A percentile compares a stretch with the other conserved stretches of the same genome.
These are phyloP conservation scores for Solen grandis DNA, from an alignment of 1,140 invertebrate species.

Conservation along the genomic window DNA sequence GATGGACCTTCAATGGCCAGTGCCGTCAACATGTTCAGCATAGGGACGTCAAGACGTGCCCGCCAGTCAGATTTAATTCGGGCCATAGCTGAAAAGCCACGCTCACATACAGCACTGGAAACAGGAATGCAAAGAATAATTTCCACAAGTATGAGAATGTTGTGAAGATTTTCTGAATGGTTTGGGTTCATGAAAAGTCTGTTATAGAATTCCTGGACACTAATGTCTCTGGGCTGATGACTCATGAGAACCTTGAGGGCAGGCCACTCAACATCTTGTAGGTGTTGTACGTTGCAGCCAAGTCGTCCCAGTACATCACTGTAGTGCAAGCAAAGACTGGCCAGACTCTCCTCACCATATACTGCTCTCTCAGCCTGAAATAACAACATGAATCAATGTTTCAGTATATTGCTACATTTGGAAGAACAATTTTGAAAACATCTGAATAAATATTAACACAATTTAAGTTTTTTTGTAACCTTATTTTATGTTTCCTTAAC, in stretches of 20 bases:
- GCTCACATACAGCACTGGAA: no score
- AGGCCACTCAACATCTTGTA: neutral
- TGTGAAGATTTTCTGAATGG: constrained; percentile 21
- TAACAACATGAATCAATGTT: no score
- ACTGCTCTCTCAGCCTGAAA: no score
- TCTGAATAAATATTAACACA: no score
- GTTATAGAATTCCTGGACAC: constrained; percentile 27
- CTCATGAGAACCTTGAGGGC: constrained; percentile 25
- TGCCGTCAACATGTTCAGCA: no score
- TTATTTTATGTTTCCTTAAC: no score
- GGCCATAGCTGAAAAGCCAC: constrained; percentile 22
- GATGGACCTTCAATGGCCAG: constrained; percentile 9
- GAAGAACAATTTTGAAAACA: no score
- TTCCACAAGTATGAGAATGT: constrained; percentile 16
- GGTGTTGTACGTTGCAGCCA: constrained; percentile 9
- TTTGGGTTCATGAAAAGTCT: constrained; percentile 43
- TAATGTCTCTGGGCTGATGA: neutral
- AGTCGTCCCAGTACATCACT: constrained; percentile 4
- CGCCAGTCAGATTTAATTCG: no score
- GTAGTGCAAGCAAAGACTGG: constrained; percentile 11
- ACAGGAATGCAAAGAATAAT: constrained; percentile 10
- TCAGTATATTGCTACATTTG: no score
- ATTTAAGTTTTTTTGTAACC: no score
- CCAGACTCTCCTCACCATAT: constrained; percentile 5
- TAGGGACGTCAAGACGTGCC: no score